Evolutionary conservation across 1,140 invertebrate genomes (phyloP).

Genomic region (Drosophila fuyamai): DNA sequence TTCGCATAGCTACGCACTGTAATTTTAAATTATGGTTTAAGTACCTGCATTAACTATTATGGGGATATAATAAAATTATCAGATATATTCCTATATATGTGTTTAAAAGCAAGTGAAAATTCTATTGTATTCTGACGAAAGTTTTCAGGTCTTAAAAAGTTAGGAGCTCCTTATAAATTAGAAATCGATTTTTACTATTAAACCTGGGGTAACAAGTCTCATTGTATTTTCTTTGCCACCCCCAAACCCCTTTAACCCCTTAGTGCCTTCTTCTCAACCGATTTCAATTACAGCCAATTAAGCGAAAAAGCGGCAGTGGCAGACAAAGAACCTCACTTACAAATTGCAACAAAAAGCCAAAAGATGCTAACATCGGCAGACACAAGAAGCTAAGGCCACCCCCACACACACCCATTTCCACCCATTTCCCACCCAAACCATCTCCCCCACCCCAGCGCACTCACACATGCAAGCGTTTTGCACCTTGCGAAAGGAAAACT

Average conservation of each 20-base stretch:
- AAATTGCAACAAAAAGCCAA: constrained; percentile 33
- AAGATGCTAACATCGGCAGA: constrained; percentile 31
- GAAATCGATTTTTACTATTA: constrained; percentile 17
- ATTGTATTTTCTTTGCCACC: neutral
- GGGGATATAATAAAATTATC: neutral
- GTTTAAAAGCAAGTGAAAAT: neutral
- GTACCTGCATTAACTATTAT: too few species aligned
- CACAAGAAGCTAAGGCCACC: constrained; percentile 9
- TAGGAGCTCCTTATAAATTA: neutral
- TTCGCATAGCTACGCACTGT: too few species aligned
- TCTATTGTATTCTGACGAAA: neutral
- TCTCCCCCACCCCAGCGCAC: neutral
- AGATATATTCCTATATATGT: neutral
- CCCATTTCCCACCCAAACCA: neutral
- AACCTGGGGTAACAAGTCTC: neutral
- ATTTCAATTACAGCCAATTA: constrained; percentile 77
- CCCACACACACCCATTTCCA: too few species aligned
- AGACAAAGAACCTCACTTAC: constrained; percentile 38
- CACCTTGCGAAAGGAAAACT: constrained; percentile 39
- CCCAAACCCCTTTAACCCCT: neutral
- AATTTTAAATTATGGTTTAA: too few species aligned
- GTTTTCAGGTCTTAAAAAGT: neutral
- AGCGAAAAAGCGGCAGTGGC: constrained; percentile 48
- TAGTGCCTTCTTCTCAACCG: constrained; percentile 2
- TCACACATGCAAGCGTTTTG: constrained; percentile 18